phyloP scores from a whole-genome alignment of 2,113 vertebrate genomes.

The Phalacrocorax brasilianus region DNA sequence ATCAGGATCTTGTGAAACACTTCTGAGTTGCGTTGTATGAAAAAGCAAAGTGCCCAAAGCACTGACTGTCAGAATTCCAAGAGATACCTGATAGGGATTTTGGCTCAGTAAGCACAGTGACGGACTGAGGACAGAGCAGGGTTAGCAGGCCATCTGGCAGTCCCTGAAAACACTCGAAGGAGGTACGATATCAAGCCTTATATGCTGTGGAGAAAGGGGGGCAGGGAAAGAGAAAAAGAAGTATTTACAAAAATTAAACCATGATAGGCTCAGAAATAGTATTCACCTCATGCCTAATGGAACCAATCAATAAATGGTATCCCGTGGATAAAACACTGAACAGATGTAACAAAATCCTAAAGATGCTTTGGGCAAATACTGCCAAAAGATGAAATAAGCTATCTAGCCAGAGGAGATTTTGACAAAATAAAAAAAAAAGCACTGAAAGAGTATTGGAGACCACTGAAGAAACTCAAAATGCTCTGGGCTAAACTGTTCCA shows the following conservation, averaged over 20 bases:
- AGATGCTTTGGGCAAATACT: not conserved
- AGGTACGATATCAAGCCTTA: not conserved
- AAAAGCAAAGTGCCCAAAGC: not conserved
- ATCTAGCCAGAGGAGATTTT: not conserved
- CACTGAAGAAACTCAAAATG: not conserved
- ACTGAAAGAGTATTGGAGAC: not conserved
- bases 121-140: not conserved
- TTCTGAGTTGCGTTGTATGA: not conserved
- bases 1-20: not conserved
- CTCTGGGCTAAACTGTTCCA: not conserved
- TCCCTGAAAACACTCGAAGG: not conserved
- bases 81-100: not conserved
- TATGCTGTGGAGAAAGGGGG: fast-evolving
- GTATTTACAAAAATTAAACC: not conserved
- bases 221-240: not conserved
- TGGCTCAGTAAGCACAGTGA: not conserved
- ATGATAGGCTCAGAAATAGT: not conserved
- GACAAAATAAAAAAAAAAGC: not conserved
- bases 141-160: not conserved
- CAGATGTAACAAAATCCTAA: not conserved
- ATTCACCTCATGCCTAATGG: not conserved
- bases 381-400: not conserved
- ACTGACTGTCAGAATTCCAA: not conserved
- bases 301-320: not conserved
- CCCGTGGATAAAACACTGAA: not conserved